phyloP scores from a whole-genome alignment of 2,113 vertebrate species.

The Lipophrys pholis region DNA sequence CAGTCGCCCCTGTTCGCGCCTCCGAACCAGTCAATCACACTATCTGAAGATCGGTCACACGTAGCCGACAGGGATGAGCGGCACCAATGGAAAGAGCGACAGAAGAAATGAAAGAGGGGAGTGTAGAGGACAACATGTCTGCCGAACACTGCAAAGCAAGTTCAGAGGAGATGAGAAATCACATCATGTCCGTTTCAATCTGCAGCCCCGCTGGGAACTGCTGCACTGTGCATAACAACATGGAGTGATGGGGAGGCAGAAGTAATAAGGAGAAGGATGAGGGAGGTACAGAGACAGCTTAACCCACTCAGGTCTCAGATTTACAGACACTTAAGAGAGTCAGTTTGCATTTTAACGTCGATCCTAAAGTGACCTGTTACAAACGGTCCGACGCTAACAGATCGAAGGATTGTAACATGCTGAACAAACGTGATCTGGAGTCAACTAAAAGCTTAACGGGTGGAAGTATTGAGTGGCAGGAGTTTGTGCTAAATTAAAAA shows the following conservation, averaged over 20 bases:
- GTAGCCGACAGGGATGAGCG: conserved; percentile 32
- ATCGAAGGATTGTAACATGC: conserved; percentile 30
- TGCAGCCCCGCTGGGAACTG: conserved; percentile 49
- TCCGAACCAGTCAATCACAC: conserved; percentile 34
- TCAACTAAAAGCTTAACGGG: conserved; percentile 47
- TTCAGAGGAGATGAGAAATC: conserved; percentile 60
- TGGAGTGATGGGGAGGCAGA: conserved; percentile 42
- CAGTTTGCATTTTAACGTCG: conserved; percentile 42
- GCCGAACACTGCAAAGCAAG: conserved; percentile 28
- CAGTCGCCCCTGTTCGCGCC: conserved; percentile 1
- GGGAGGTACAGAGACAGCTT: conserved; percentile 38
- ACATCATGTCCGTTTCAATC: conserved; percentile 65
- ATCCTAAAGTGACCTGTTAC: conserved; percentile 56
- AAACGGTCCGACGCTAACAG: conserved; percentile 24
- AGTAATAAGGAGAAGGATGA: conserved; percentile 6
- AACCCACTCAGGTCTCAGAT: conserved; percentile 39
- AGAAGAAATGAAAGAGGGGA: neutral
- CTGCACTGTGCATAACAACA: conserved; percentile 55
- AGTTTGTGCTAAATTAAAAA: neutral
- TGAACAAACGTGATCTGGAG: conserved; percentile 38
- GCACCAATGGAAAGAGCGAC: neutral
- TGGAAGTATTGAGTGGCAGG: conserved; percentile 11
- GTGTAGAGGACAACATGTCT: conserved; percentile 24
- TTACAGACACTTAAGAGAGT: conserved; percentile 51
- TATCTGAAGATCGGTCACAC: conserved; percentile 24